Evolutionary conservation across 2,888 invertebrate genomes (phyloP), one percentile per base, ranked within the genome.

Genomic region (Cremastobaeus sp.): DNA sequence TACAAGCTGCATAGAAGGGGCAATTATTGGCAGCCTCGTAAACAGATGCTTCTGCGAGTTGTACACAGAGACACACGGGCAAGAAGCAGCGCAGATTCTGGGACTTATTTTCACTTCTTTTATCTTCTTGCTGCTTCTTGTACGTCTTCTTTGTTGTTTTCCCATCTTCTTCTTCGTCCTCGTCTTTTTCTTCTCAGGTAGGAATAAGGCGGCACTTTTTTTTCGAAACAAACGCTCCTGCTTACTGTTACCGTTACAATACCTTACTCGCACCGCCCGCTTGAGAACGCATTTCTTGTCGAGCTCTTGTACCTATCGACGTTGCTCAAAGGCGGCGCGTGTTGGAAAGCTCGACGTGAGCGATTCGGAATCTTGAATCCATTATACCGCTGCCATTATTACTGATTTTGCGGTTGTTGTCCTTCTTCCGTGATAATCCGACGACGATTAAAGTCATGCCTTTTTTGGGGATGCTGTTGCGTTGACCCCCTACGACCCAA

Each of bases 161-260:
- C 20, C 52, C 48, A 39, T 48, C 65, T 45, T 28, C 70, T 75
- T 77, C 71, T 34, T 48, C 45, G 28, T 52, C 64, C 35, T 18
- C 28, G 17, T 43, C 37, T 65, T 37, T 50, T 64, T 54, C 54
- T 54, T 54, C 71, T 73, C 74, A 71, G 34, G 45, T 47, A 48
- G 43, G 50, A 57, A 70, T 71, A 71, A 74, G 73, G 76, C 45
- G 60, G 66, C 37, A n/a, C n/a, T 55, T 62, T 54, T 74, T 70
- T 78, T 78, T 80, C 76, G 75, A 77, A 68, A 64, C 59, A 70
- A 77, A 78, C 75, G 70, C 66, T 71, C 41, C 65, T 71, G 66
- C 41, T 64, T 64, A 73, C 73, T 71, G 76, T 77, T 73, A 82
- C 82, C 82, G 82, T 82, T 82, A 82, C 75, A 59, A 76, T 72